phyloP scores from a whole-genome alignment of 2,888 invertebrate genomes.

The Leptopterna dolabrata region DNA sequence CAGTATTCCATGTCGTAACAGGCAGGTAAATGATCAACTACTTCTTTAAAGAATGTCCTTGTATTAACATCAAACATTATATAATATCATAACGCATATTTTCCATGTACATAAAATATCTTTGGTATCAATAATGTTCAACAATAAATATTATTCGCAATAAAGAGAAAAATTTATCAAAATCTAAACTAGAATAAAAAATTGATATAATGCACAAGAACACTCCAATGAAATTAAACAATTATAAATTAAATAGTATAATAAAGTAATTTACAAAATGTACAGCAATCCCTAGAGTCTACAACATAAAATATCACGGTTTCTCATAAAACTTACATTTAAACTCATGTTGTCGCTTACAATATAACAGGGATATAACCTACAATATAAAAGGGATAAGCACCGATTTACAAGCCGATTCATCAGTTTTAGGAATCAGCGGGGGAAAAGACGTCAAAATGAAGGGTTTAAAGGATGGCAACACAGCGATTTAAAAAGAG shows the following conservation, averaged over 20 bases:
- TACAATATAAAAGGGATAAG: not conserved
- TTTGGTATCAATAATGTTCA: constrained; percentile 58
- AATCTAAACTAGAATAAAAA: constrained; percentile 20
- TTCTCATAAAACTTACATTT: not conserved
- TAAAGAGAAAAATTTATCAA: constrained; percentile 1
- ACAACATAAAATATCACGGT: not conserved
- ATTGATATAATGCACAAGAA: not conserved
- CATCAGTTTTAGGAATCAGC: not conserved
- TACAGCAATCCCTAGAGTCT: not conserved
- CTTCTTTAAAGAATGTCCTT: constrained; percentile 8
- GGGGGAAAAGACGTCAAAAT: not conserved
- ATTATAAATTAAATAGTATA: not conserved
- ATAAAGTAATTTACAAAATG: constrained; percentile 35
- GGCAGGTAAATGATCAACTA: not conserved
- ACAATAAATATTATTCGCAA: constrained; percentile 48
- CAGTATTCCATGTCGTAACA: too few relatives aligned
- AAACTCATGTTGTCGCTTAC: not conserved
- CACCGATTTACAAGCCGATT: not conserved
- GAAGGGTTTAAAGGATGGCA: not conserved
- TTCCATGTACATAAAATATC: constrained; percentile 57
- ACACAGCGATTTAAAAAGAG: constrained; percentile 25
- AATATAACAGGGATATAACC: constrained; percentile 8
- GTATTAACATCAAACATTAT: constrained; percentile 49
- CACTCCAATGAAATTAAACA: constrained; percentile 16
- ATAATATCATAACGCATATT: constrained; percentile 13